Conservation (phyloP, 2,797 vertebrate species). For the Thaleichthys pacificus region DNA sequence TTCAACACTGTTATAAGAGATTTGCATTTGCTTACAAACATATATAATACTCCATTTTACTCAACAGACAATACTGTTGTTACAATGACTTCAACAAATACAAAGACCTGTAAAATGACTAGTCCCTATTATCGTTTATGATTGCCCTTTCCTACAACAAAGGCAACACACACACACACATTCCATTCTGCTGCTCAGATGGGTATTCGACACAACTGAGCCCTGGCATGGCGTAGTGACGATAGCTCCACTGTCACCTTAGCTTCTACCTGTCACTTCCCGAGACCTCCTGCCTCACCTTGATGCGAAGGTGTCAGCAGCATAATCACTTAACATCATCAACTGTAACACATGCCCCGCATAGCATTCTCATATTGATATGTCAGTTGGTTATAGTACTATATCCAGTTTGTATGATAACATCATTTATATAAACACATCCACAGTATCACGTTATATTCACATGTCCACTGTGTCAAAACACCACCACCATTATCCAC, state of each 20-base stretch:
- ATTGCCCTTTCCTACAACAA: conserved; percentile 57
- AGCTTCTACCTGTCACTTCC: conserved; percentile 52
- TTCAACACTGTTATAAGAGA: conserved; percentile 47
- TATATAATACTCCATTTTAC: conserved; percentile 48
- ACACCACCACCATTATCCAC: conserved; percentile 69
- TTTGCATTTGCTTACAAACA: conserved; percentile 66
- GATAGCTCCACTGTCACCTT: conserved; percentile 43
- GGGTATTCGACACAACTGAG: conserved; percentile 55
- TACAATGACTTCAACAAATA: conserved; percentile 57
- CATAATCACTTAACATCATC: conserved; percentile 69
- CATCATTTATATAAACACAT: conserved; percentile 73
- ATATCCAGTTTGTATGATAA: conserved; percentile 73
- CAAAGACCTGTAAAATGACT: conserved; percentile 56
- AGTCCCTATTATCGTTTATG: conserved; percentile 50
- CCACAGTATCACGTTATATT: conserved; percentile 73
- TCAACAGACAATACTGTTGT: conserved; percentile 55
- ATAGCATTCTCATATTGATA: conserved; percentile 75
- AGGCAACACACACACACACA: conserved; percentile 71
- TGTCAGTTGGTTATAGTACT: conserved; percentile 69
- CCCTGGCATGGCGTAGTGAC: conserved; percentile 59
- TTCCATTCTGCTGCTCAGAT: conserved; percentile 69
- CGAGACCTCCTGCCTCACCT: conserved; percentile 54
- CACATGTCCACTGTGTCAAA: conserved; percentile 74
- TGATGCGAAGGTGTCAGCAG: conserved; percentile 62
- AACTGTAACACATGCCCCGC: conserved; percentile 67